Evolutionary conservation across 2,797 vertebrate species (phyloP).

Genomic region (Acanthopagrus latus): DNA sequence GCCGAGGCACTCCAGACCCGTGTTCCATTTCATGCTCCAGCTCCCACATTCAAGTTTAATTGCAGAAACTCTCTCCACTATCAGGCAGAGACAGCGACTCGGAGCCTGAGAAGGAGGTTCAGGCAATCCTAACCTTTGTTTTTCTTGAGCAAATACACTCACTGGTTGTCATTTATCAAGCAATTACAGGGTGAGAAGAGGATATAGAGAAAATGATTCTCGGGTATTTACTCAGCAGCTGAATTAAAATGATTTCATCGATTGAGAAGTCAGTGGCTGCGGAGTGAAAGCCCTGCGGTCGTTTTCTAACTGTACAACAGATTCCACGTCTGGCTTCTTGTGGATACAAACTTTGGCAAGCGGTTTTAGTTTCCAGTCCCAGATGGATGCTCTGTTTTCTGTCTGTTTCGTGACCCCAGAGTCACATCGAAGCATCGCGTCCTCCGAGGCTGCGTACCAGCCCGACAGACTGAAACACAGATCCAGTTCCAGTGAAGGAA

Average conservation of each 20-base stretch:
- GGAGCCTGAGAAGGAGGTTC: constrained; percentile 26
- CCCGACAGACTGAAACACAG: constrained; percentile 18
- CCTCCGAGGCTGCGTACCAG: constrained; percentile 1
- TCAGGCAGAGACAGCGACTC: constrained; percentile 46
- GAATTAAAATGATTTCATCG: neutral
- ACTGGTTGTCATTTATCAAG: constrained; percentile 6
- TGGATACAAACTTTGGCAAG: neutral
- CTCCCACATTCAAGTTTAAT: constrained; percentile 79
- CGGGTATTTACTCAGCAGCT: neutral
- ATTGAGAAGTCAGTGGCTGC: neutral
- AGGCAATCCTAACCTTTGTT: constrained; percentile 28
- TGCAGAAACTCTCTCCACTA: constrained; percentile 43
- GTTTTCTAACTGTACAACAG: neutral
- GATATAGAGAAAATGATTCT: neutral
- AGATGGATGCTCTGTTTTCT: neutral
- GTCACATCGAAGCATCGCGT: constrained; percentile 17
- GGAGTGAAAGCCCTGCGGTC: neutral
- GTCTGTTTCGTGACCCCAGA: constrained; percentile 7
- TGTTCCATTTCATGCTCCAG: constrained; percentile 77
- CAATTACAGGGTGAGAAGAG: neutral
- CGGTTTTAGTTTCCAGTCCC: neutral
- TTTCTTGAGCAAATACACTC: neutral
- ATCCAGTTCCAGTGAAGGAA: constrained; percentile 19
- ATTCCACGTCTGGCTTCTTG: neutral
- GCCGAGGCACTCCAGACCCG: constrained; percentile 58